Conservation (phyloP, 2,797 vertebrate species). For the Lepus townsendii region DNA sequence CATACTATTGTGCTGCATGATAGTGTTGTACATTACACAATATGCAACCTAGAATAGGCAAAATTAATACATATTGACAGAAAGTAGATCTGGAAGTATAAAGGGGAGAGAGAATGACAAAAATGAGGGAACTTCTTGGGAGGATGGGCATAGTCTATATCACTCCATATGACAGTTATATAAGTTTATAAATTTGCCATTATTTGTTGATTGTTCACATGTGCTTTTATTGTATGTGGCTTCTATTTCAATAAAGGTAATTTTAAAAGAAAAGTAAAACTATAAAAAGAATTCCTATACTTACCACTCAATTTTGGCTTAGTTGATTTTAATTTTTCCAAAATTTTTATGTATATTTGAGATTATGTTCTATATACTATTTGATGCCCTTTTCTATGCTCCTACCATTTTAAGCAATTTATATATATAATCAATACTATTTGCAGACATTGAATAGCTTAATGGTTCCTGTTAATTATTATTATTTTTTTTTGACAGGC, state of each 20-base stretch:
- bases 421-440: not conserved
- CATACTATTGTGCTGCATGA: not conserved
- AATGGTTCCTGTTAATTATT: not conserved
- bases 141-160: not conserved
- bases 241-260: not conserved
- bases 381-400: conserved; percentile 14
- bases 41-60: not conserved
- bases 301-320: not conserved
- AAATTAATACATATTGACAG: not conserved
- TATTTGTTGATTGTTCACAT: not conserved
- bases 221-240: not conserved
- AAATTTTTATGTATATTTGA: not conserved
- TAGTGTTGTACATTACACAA: not conserved
- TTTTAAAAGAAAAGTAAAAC: not conserved
- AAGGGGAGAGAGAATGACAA: not conserved
- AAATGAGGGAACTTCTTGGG: not conserved
- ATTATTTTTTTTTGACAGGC: no score
- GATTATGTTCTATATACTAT: not conserved
- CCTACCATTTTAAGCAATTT: not conserved
- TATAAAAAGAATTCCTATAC: not conserved
- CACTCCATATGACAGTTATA: not conserved
- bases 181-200: not conserved
- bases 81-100: not conserved
- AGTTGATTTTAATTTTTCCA: conserved; percentile 33
- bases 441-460: conserved; percentile 8